Evolutionary conservation across 2,797 vertebrate genomes (phyloP), one percentile per base, ranked within the genome.

Genomic region (Lindbergichthys nudifrons): DNA sequence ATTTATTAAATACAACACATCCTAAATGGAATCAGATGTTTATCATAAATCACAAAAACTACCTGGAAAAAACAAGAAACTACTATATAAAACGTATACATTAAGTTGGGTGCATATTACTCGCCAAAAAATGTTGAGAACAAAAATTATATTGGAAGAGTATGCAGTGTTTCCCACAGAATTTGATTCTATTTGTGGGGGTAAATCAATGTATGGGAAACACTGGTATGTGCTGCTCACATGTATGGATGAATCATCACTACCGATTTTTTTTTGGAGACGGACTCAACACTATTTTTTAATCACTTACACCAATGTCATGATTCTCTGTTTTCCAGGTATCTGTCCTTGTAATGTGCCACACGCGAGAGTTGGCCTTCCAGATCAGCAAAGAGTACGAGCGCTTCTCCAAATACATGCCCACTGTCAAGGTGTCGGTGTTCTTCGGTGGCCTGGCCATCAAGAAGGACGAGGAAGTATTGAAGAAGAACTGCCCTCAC

Each of bases 311-410:
- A 69, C 10, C 15, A 11, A 30, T 61, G 14, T 58, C 19, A 4
- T 51, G 0, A 3, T 68, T 48, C n/a, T 46, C 8, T 60, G 11
- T 48, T 3, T 66, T 1, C 12, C 78, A 97, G 96, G 96, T 97
- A 12, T 95, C 95, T 0, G 97, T 97, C 54, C 92, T 97, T 45
- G 96, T 97, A 48, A 97, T 97, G 96, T 97, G 97, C 81, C 97
- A 97, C 87, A 97, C 96, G 0, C 92, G 96, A 30, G 96, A 97
- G 88, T 84, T 97, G 86, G 96, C 97, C 61, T 97, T 97, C 91
- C 97, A 97, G 91, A 97, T 97, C 89, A 97, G 97, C 92, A 97
- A 97, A 88, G 97, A 97, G 75, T 97, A 97, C 0, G 96, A 97
- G 86, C 95, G 96, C 67, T 97, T 97, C 89, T 97, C 96, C 72